Evolutionary conservation across 2,113 vertebrate genomes (phyloP), one percentile per base, ranked within the genome.

Genomic region (Nerophis lumbriciformis): DNA sequence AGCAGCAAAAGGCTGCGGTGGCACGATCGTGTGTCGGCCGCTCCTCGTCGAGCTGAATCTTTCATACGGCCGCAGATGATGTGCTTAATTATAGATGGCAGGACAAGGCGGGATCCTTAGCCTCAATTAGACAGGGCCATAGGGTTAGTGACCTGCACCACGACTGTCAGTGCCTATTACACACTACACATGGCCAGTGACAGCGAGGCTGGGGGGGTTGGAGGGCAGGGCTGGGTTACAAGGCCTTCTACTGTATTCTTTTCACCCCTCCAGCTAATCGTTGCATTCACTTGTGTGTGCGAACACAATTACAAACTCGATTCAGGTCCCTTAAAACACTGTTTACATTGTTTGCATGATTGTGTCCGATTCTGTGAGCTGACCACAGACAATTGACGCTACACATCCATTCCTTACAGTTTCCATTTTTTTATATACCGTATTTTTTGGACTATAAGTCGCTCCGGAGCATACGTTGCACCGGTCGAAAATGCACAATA

Each of bases 41-140:
- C 87, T 85, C 85, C 83, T 72, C 74, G 83, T 83, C 85, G 74
- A 75, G 78, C 81, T 88, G 85, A 88, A 88, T 88, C 85, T 88
- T 87, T 87, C 85, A 88, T 88, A 86, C 67, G 78, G 71, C 82
- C 68, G 76, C 80, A 82, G 87, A 87, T 86, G 82, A 87, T 78
- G 82, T 74, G 68, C 77, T 88, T 88, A 88, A 88, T 88, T 86
- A 88, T 88, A 83, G 73, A 88, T 88, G 85, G 81, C 87, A 82
- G 87, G 87, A 88, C 87, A 88, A 86, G 85, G 76, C 67, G 37
- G 81, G 85, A 88, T 87, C 85, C 85, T 88, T 88, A 88, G 85
- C 85, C 85, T 88, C 85, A 87, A 88, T 87, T 85, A 87, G 85
- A 87, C 69, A 16, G 62, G 82, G 82, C 81, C 81, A 81, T 72